phyloP scores from a whole-genome alignment of 2,888 invertebrate genomes.

The Eupelmus urozonus region DNA sequence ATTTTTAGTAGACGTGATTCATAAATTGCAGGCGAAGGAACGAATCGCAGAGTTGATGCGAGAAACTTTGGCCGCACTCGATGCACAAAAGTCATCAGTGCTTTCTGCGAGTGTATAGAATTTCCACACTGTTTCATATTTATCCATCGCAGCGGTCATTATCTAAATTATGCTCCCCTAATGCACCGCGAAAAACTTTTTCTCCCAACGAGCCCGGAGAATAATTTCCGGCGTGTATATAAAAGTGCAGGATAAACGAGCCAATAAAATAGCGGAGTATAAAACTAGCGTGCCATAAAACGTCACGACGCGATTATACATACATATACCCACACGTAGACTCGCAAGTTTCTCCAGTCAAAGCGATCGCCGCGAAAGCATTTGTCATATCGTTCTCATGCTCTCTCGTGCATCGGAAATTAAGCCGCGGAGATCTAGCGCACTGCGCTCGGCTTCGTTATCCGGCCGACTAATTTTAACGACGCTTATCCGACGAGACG shows the following conservation, averaged over 20 bases:
- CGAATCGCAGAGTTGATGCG: too few relatives aligned
- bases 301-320: background rate
- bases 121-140: too few relatives aligned
- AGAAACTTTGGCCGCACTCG: background rate
- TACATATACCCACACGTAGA: background rate
- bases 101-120: background rate
- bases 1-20: background rate
- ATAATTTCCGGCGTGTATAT: too few relatives aligned
- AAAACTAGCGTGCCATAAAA: background rate
- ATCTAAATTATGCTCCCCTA: too few relatives aligned
- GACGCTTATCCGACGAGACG: constrained; percentile 11
- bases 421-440: background rate
- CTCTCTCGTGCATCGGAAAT: background rate
- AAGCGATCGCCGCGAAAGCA: background rate
- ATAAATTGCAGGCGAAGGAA: background rate
- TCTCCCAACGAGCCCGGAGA: too few relatives aligned
- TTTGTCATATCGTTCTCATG: background rate
- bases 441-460: background rate
- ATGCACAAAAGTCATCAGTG: background rate
- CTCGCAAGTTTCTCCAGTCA: background rate
- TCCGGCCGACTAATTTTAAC: constrained; percentile 30
- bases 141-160: too few relatives aligned
- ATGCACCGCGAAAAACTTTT: too few relatives aligned
- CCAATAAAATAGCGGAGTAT: constrained; percentile 17
- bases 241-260: background rate